These are phyloP conservation scores for Pristionchus entomophagus DNA, from an alignment of 2,888 invertebrate species.

Conservation along the genomic window DNA sequence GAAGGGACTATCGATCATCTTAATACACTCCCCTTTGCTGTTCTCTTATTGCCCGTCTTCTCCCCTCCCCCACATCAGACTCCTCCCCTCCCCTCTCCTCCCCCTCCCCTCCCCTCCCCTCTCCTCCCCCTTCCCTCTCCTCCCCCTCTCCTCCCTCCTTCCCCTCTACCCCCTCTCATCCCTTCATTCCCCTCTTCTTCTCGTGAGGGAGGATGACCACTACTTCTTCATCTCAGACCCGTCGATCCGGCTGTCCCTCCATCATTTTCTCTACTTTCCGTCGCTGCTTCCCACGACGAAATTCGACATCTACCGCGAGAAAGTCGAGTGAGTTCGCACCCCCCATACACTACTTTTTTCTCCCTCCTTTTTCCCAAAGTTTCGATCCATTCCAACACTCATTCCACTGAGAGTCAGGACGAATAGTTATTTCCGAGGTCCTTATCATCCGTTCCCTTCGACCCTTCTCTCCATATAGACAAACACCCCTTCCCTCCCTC, in stretches of 20 bases:
- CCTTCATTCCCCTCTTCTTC: background rate
- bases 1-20: slow-evolving; percentile 27
- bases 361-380: background rate
- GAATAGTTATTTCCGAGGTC: background rate
- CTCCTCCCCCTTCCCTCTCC: background rate
- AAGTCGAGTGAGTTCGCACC: background rate
- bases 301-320: background rate
- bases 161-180: background rate
- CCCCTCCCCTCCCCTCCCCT: background rate
- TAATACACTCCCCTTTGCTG: background rate
- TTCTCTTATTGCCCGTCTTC: background rate
- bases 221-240: slow-evolving; percentile 23
- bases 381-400: background rate
- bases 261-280: slow-evolving; percentile 17
- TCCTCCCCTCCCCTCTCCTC: background rate
- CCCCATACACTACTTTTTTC: background rate
- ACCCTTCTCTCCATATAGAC: background rate
- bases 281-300: slow-evolving; percentile 42
- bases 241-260: slow-evolving; percentile 34
- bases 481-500: background rate
- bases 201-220: background rate
- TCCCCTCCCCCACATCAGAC: background rate
- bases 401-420: background rate
- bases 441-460: background rate
- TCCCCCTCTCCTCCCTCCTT: background rate